A percentile compares a stretch with the other conserved stretches of the same genome.
Evolutionary conservation across 1,140 invertebrate species (phyloP).

Genomic region (Capitella teleta): DNA sequence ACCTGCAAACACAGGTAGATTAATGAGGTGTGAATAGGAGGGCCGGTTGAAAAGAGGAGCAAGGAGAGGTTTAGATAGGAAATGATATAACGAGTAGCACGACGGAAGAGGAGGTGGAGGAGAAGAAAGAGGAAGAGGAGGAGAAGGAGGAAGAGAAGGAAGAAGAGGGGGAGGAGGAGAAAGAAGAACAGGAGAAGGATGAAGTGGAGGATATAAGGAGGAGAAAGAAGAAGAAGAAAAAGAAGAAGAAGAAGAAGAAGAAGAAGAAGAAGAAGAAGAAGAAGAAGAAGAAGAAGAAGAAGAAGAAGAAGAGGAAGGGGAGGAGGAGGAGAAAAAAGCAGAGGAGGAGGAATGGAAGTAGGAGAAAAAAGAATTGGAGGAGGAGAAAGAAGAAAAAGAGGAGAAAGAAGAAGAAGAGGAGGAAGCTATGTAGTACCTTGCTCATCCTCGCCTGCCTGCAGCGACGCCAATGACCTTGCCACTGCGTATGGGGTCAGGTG

Average conservation of each 20-base stretch:
- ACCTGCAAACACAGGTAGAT: slow-evolving; percentile 4
- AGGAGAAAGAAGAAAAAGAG: background rate
- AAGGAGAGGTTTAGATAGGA: background rate
- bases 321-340: background rate
- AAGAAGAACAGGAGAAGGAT: background rate
- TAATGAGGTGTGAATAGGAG: background rate
- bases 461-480: slow-evolving; percentile 10
- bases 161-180: background rate
- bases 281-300: background rate
- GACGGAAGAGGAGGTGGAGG: background rate
- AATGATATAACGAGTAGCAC: background rate
- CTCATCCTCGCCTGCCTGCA: slow-evolving; percentile 7
- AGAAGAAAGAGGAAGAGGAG: background rate
- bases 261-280: background rate
- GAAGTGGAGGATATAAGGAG: background rate
- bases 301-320: background rate
- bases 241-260: background rate
- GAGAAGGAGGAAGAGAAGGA: background rate
- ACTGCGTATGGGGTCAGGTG: slow-evolving; percentile 13
- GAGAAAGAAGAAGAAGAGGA: background rate
- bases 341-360: background rate
- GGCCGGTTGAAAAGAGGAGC: background rate
- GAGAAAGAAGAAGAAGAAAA: background rate
- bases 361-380: background rate
- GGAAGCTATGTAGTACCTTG: slow-evolving; percentile 7